Base-by-base conservation (phyloP, 2,113 vertebrate genomes). In the Labeo catla region DNA sequence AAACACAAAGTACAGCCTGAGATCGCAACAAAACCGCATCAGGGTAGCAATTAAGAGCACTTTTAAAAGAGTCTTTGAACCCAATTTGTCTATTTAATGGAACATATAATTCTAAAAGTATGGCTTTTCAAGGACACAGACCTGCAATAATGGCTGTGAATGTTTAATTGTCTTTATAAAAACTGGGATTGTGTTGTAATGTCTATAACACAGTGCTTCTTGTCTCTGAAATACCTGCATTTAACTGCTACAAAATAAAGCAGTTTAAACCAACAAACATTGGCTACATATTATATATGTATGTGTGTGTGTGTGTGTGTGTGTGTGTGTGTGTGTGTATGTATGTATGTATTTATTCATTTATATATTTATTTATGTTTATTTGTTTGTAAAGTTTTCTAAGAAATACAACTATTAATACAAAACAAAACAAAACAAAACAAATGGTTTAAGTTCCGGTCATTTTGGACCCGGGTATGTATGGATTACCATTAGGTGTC, bases 31-130 rank as follows among this genome's bases (percentile, higher is more conserved):
- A 61, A 81, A 47, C 54, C 68, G 68, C 16, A 49, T 83, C 61
- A 84, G 76, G 74, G 70, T 84, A 66, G 74, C 76, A 84, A 84
- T 86, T 86, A 84, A 80, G 74, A 47, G 45, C 16, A 57, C 63
- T 79, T 83, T 86, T 88, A 79, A 84, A 86, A 81, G 49, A 43
- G 59, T 89, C 16, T 45, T 66, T 49, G 68, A 63, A 39, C 82
- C 45, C 59, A 54, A 81, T 86, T 84, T 12, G 7, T 78, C 50
- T 77, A 72, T 81, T 83, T 85, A 82, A 84, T 39, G 39, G 77
- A 87, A 82, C 77, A 87, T 21, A 87, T 87, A 57, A 70, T 85
- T 87, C 81, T 50, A 85, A 72, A 85, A 76, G 81, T 72, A 70
- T 74, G 43, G 59, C 8, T 84, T 76, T 86, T 43, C 83, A 86